Evolutionary conservation across 2,888 invertebrate genomes (phyloP).

Genomic region (Coelinius sp.): DNA sequence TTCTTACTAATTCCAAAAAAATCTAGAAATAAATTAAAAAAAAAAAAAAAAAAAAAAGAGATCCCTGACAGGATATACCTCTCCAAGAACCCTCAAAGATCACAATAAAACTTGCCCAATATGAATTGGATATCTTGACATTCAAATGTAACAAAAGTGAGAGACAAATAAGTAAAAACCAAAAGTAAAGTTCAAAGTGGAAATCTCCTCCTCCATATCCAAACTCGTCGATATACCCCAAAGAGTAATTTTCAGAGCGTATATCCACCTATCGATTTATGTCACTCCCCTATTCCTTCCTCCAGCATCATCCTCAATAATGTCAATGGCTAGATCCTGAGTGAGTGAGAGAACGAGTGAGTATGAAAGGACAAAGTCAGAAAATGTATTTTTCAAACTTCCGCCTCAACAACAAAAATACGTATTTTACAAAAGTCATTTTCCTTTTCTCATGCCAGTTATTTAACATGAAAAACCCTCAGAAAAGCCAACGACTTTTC

Average conservation of each 20-base stretch:
- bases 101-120: constrained; percentile 41
- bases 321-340: background rate
- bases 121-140: constrained; percentile 33
- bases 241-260: constrained; percentile 50
- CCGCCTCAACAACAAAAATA: constrained; percentile 17
- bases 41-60: background rate
- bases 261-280: constrained; percentile 48
- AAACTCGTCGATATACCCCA: constrained; percentile 43
- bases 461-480: constrained; percentile 25
- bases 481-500: background rate
- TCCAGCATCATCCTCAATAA: constrained; percentile 3
- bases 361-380: constrained; percentile 40
- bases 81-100: background rate
- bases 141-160: constrained; percentile 33
- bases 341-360: background rate
- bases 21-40: background rate
- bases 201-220: constrained; percentile 32
- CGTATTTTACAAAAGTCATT: constrained; percentile 44
- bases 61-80: background rate
- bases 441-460: constrained; percentile 30
- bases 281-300: constrained; percentile 23
- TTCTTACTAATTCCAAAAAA: too few relatives aligned
- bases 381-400: constrained; percentile 40
- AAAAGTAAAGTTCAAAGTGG: constrained; percentile 27
- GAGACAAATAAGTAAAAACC: constrained; percentile 17